Evolutionary conservation across 2,888 invertebrate genomes (phyloP), one percentile per base, ranked within the genome.

Genomic region (Apocheima hispidaria): DNA sequence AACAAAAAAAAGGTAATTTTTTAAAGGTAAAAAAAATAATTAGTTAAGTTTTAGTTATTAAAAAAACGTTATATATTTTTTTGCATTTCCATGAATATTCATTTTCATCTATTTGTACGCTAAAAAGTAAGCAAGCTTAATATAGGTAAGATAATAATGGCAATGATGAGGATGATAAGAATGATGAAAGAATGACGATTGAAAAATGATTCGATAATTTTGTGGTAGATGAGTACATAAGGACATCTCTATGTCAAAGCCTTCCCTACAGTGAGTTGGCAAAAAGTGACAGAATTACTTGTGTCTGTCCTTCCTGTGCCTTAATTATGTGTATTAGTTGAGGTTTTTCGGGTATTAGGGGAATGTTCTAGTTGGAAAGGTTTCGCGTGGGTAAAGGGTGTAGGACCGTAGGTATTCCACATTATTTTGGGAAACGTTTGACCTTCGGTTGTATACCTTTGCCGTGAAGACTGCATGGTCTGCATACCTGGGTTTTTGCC

Each of bases 241-340:
- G 14, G 28, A 36, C 43, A 44, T 60, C 48, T 52, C 56, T 63
- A 78, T 74, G 73, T 67, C 70, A 68, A 69, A 76, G 74, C 79
- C 77, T 71, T 72, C 67, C 28, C 35, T 69, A 69, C 70, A 73
- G 73, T 74, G 73, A 63, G 66, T 68, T 73, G 74, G 67, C 82
- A 83, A 82, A 82, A 83, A 83, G 77, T 79, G 73, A 56, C 69
- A 66, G 65, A 72, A 78, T 77, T 74, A 77, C 79, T 77, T 66
- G 74, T 77, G 74, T 74, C 72, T 63, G 76, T 68, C 70, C 67
- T 68, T 63, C 64, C 69, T 53, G 69, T 56, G 73, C 75, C 82
- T 79, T 79, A 79, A 81, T 83, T 83, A 82, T 76, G 72, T 73
- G 78, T 81, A 82, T 82, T 79, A 80, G 77, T 78, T 76, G 71